These are phyloP conservation scores for Pinctada fucata DNA, from an alignment of 2,888 invertebrate genomes.

Conservation along the genomic window DNA sequence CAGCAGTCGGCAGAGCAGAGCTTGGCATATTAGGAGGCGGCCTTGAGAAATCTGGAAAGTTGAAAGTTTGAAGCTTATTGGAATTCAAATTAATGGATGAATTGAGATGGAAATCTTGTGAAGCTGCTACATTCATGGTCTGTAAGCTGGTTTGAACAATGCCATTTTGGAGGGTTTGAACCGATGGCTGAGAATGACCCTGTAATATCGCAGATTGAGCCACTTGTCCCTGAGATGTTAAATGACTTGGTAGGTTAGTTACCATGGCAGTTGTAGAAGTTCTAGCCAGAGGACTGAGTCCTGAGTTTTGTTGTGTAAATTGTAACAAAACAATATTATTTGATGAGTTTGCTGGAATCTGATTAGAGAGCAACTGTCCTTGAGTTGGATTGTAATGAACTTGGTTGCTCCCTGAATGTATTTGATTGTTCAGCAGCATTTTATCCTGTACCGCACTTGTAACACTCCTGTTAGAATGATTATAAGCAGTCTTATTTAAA, in stretches of 20 bases:
- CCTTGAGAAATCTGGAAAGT: slow-evolving; percentile 34
- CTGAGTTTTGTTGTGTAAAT: slow-evolving; percentile 34
- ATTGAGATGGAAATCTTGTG: slow-evolving; percentile 4
- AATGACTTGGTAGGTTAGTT: slow-evolving; percentile 14
- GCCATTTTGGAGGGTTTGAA: slow-evolving; percentile 23
- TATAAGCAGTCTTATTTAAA: slow-evolving; percentile 1
- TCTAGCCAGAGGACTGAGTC: slow-evolving; percentile 28
- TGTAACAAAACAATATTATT: slow-evolving; percentile 41
- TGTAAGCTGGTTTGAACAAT: slow-evolving; percentile 1
- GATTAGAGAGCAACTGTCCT: background rate
- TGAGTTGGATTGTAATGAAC: slow-evolving; percentile 12
- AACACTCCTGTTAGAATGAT: background rate
- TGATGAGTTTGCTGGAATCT: slow-evolving; percentile 33
- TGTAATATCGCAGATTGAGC: slow-evolving; percentile 20
- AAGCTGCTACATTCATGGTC: slow-evolving; percentile 1
- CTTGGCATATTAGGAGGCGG: slow-evolving; percentile 38
- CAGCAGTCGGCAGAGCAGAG: slow-evolving; percentile 17
- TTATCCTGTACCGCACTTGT: slow-evolving; percentile 18
- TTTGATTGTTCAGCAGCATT: slow-evolving; percentile 35
- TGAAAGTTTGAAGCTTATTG: slow-evolving; percentile 26
- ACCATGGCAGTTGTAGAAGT: slow-evolving; percentile 21
- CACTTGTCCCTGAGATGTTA: slow-evolving; percentile 26
- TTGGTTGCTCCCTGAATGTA: slow-evolving; percentile 25
- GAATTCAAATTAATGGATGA: background rate
- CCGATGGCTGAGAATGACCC: slow-evolving; percentile 20